A percentile compares a stretch with the other conserved stretches of the same genome.
These are phyloP conservation scores for Macroglossus sobrinus DNA, from an alignment of 2,113 vertebrate species.

Conservation along the genomic window DNA sequence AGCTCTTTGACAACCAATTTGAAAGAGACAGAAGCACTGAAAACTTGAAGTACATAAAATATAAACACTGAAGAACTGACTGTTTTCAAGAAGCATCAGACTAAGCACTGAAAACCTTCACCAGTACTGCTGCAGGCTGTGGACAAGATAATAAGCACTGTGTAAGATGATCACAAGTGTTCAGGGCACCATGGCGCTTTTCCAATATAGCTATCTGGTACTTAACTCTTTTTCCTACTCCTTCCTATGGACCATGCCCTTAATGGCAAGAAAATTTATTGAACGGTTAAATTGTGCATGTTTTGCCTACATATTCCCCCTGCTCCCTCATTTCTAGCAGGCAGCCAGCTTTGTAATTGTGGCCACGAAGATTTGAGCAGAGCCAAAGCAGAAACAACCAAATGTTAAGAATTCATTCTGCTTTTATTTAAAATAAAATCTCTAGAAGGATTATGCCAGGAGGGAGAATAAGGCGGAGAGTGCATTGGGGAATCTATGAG, in stretches of 20 bases:
- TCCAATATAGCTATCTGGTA: not conserved
- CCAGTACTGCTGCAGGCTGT: not conserved
- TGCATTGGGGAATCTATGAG: not conserved
- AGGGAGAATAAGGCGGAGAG: not conserved
- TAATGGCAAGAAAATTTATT: not conserved
- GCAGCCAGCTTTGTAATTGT: not conserved
- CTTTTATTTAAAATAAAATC: conserved; percentile 14
- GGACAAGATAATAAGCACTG: not conserved
- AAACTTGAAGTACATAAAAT: not conserved
- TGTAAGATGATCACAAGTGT: not conserved
- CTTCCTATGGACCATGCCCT: not conserved
- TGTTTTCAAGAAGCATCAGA: not conserved
- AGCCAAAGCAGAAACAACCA: not conserved
- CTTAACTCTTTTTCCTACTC: not conserved
- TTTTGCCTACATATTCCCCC: not conserved
- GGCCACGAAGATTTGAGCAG: not conserved
- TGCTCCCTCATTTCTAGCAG: not conserved
- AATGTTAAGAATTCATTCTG: not conserved
- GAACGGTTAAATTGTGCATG: not conserved
- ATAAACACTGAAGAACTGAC: not conserved
- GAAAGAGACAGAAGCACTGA: conserved; percentile 1
- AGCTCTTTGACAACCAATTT: not conserved
- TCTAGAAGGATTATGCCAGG: not conserved
- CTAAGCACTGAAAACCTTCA: not conserved
- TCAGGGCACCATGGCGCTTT: not conserved